A percentile compares a stretch with the other conserved stretches of the same genome.
Conservation (phyloP, 2,113 vertebrate species). For the Rhea americana region DNA sequence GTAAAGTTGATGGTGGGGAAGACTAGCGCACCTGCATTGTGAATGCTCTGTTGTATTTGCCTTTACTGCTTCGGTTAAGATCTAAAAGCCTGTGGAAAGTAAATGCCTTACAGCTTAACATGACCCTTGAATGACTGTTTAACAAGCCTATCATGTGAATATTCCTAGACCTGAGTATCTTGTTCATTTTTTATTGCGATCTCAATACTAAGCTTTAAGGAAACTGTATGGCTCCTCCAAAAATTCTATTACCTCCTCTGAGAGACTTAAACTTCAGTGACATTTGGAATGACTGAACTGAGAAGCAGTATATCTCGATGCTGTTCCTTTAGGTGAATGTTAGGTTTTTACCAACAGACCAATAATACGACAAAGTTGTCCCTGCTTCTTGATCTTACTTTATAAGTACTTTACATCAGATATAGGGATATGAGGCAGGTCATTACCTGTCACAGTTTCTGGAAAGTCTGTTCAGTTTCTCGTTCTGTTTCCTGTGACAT, state of each 20-base stretch:
- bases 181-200: background rate
- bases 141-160: background rate
- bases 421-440: background rate
- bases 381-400: background rate
- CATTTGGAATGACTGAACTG: background rate
- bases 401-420: background rate
- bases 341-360: background rate
- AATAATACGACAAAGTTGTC: background rate
- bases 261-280: background rate
- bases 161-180: background rate
- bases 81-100: background rate
- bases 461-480: background rate
- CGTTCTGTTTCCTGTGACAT: background rate
- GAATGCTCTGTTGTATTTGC: background rate
- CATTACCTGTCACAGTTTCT: background rate
- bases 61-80: background rate
- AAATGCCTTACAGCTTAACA: background rate
- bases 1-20: background rate
- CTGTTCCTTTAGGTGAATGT: background rate
- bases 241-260: background rate
- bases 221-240: background rate
- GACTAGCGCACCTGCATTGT: accelerated
- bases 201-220: background rate
- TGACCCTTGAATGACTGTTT: background rate
- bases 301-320: background rate